phyloP scores from a whole-genome alignment of 92 coral and sea anemone species.

The Phymanthus crucifer region DNA sequence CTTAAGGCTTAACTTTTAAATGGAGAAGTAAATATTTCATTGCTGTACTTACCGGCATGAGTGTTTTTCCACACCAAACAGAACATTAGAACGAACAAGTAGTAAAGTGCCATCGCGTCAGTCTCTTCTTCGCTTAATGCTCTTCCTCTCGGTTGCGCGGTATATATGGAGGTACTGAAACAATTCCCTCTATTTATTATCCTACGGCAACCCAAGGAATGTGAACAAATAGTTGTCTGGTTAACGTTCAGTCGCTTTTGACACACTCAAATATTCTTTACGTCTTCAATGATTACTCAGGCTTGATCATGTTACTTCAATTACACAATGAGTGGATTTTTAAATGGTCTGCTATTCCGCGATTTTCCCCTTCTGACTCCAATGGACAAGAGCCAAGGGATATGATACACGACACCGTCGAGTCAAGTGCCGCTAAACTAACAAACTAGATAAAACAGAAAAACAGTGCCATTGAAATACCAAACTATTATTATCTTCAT shows the following conservation, averaged over 20 bases:
- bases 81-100: not conserved
- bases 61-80: not conserved
- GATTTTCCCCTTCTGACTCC: not conserved
- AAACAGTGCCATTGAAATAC: not conserved
- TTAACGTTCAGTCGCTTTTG: not conserved
- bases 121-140: not conserved
- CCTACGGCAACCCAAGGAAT: not conserved
- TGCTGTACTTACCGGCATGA: not conserved
- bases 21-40: not conserved
- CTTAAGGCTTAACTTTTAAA: too few species aligned
- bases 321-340: not conserved
- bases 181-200: slow-evolving; percentile 1
- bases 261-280: not conserved
- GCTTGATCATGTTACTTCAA: not conserved
- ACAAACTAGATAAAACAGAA: not conserved
- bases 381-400: not conserved
- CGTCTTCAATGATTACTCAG: not conserved
- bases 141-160: not conserved
- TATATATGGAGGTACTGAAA: not conserved
- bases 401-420: not conserved
- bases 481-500: not conserved
- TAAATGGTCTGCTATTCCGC: not conserved
- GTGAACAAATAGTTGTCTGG: not conserved
- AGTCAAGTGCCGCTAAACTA: slow-evolving; percentile 2
- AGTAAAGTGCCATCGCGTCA: not conserved